Conservation (phyloP, 1,140 invertebrate genomes). For the Caenorhabditis inopinata region DNA sequence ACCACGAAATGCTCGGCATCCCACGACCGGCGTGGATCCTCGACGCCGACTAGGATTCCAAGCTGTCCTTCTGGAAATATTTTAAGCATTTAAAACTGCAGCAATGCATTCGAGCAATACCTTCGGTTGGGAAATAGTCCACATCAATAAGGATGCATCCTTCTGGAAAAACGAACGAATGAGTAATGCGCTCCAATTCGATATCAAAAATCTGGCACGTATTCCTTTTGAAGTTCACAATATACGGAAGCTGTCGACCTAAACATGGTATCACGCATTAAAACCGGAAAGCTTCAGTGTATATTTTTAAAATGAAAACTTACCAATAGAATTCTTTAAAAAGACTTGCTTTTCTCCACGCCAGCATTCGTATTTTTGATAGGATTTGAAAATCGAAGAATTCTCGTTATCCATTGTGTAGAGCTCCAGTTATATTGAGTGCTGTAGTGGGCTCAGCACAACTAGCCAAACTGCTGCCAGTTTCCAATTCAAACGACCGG, state of each 20-base stretch:
- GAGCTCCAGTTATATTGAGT: no score
- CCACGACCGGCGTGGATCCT: not conserved
- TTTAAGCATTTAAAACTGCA: no score
- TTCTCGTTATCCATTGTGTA: slow-evolving; percentile 16
- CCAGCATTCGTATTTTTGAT: not conserved
- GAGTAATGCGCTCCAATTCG: not conserved
- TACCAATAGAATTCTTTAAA: not conserved
- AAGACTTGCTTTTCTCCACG: not conserved
- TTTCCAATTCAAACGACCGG: slow-evolving; percentile 11
- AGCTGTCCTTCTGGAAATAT: not conserved
- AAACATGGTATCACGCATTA: not conserved
- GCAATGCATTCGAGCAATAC: no score
- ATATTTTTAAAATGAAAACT: not conserved
- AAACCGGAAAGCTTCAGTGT: not conserved
- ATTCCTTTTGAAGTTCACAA: not conserved
- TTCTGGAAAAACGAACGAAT: not conserved
- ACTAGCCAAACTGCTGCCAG: not conserved
- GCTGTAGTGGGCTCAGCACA: not conserved
- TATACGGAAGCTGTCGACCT: slow-evolving; percentile 8
- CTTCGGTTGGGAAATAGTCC: slow-evolving; percentile 11
- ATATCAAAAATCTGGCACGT: slow-evolving; percentile 1
- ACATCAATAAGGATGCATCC: not conserved
- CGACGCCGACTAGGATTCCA: not conserved
- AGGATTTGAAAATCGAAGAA: not conserved
- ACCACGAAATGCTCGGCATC: not conserved